Conservation (phyloP, 2,797 vertebrate species). For the Leptoclinus maculatus region DNA sequence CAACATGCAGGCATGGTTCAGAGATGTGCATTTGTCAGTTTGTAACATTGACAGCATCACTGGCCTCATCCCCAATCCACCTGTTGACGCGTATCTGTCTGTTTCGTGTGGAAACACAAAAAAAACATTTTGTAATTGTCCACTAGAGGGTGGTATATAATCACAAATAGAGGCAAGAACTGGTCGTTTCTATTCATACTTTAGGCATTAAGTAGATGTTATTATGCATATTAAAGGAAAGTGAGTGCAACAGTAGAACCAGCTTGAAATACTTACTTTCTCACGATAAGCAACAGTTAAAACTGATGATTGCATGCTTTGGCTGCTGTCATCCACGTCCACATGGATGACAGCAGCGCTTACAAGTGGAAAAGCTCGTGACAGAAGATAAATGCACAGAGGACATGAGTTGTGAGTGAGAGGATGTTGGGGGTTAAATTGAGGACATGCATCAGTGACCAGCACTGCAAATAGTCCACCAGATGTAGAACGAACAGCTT, state of each 20-base stretch:
- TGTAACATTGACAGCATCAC: background rate
- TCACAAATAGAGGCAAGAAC: conserved; percentile 6
- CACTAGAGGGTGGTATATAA: conserved; percentile 49
- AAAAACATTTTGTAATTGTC: background rate
- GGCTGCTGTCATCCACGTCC: background rate
- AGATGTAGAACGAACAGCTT: conserved; percentile 37
- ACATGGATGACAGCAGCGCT: background rate
- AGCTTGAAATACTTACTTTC: background rate
- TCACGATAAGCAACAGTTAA: background rate
- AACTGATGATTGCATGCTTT: background rate
- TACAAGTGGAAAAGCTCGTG: background rate
- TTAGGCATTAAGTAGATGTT: background rate
- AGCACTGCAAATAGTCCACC: conserved; percentile 33
- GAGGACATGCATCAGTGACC: background rate
- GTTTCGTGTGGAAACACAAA: background rate
- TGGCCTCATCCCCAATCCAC: background rate
- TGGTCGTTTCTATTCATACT: background rate
- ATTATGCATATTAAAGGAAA: background rate
- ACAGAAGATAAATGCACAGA: background rate
- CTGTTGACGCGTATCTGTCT: background rate
- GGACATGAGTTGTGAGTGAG: conserved; percentile 14
- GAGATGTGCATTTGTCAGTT: background rate
- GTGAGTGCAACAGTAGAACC: background rate
- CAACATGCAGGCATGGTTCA: background rate
- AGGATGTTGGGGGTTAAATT: conserved; percentile 10